phyloP scores from a whole-genome alignment of 2,888 invertebrate genomes.

The Lochmaea crataegi region DNA sequence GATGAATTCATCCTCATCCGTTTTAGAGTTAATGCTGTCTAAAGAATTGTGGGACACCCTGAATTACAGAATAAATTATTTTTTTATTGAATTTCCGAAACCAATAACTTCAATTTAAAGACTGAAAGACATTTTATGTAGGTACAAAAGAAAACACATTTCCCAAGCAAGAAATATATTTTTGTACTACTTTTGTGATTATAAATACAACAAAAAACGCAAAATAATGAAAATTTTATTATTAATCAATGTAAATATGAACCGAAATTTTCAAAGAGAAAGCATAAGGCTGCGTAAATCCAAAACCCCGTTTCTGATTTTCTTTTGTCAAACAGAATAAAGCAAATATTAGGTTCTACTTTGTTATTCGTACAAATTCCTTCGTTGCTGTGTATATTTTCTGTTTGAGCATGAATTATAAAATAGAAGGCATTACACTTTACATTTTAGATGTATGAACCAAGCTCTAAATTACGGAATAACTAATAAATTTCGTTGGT shows the following conservation, averaged over 20 bases:
- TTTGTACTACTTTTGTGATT: too few relatives aligned
- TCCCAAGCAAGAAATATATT: too few relatives aligned
- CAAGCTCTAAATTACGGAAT: constrained; percentile 1
- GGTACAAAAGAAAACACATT: too few relatives aligned
- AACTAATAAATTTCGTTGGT: background rate
- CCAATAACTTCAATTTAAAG: too few relatives aligned
- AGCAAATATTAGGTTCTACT: constrained; percentile 37
- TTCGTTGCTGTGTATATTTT: constrained; percentile 14
- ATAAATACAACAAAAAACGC: background rate
- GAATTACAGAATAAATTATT: too few relatives aligned
- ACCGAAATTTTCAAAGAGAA: constrained; percentile 28
- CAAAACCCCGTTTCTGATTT: constrained; percentile 36
- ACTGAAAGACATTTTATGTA: too few relatives aligned
- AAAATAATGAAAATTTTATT: constrained; percentile 39
- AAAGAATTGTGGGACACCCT: too few relatives aligned
- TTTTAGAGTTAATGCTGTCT: too few relatives aligned
- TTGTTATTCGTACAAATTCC: constrained; percentile 18
- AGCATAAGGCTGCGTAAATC: constrained; percentile 15
- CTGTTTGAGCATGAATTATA: constrained; percentile 19
- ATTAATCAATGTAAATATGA: constrained; percentile 42
- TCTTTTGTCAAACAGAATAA: constrained; percentile 41
- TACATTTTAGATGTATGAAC: constrained; percentile 5
- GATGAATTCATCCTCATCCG: too few relatives aligned
- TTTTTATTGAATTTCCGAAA: too few relatives aligned
- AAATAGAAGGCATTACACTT: constrained; percentile 9